Conservation (phyloP, 2,797 vertebrate genomes). For the Zalophus californianus region DNA sequence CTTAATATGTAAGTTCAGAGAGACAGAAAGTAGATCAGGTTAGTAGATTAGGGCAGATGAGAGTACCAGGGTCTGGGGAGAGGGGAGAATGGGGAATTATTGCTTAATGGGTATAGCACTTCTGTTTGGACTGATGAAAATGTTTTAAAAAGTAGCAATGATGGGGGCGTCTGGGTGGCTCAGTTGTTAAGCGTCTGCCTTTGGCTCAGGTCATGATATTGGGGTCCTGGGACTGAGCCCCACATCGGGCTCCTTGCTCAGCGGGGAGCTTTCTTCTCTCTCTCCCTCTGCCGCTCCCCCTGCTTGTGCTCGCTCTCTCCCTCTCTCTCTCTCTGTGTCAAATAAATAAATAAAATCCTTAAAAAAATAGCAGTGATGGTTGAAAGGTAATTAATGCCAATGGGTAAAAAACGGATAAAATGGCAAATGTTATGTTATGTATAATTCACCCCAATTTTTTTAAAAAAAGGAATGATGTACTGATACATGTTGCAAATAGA, state of each 20-base stretch:
- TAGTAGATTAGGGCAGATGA: neutral
- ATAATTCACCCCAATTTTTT: neutral
- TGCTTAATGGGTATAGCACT: neutral
- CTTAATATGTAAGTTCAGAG: conserved; percentile 3
- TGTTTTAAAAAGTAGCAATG: neutral
- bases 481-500: neutral
- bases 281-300: neutral
- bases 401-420: neutral
- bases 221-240: neutral
- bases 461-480: neutral
- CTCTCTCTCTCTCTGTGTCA: neutral
- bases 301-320: neutral
- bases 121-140: neutral
- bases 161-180: neutral
- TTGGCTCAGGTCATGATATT: neutral
- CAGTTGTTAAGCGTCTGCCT: no score
- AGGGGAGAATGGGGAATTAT: neutral
- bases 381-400: neutral
- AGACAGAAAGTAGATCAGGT: neutral
- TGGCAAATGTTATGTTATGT: neutral
- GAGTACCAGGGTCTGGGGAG: neutral
- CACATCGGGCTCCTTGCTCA: no score
- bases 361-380: neutral
- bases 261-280: neutral
- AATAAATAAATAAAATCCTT: neutral